Percentiles rank a stretch among this genome's conserved stretches.
These are phyloP conservation scores for Octonoba sinensis DNA, from an alignment of 2,888 invertebrate species.

Conservation along the genomic window DNA sequence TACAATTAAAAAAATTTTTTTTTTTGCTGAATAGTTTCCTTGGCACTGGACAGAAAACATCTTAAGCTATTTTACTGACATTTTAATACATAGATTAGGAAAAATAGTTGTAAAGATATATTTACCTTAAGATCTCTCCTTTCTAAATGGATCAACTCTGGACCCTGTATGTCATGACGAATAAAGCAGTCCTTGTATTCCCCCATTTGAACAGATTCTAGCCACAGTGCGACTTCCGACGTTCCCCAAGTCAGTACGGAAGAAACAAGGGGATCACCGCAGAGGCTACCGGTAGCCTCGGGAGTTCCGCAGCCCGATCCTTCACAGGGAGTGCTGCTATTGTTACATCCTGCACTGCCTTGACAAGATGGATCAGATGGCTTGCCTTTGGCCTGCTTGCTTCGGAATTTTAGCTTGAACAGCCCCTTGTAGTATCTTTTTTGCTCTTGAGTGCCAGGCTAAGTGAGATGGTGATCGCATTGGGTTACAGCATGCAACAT, in stretches of 20 bases:
- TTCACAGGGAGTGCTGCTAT: slow-evolving; percentile 37
- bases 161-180: slow-evolving; percentile 90
- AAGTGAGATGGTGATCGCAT: slow-evolving; percentile 45
- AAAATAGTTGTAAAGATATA: background rate
- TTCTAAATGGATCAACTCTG: slow-evolving; percentile 87
- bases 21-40: no score
- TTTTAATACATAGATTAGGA: background rate
- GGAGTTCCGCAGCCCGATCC: slow-evolving; percentile 64
- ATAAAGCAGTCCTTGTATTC: slow-evolving; percentile 93
- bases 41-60: no score
- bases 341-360: slow-evolving; percentile 8
- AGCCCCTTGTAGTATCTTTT: slow-evolving; percentile 66
- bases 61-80: no score
- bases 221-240: slow-evolving; percentile 90
- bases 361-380: slow-evolving; percentile 29
- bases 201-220: slow-evolving; percentile 87
- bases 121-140: slow-evolving; percentile 76
- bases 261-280: slow-evolving; percentile 33
- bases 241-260: slow-evolving; percentile 81
- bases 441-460: slow-evolving; percentile 67
- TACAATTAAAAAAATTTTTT: no score
- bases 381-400: slow-evolving; percentile 65
- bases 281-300: slow-evolving; percentile 11
- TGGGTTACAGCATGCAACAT: slow-evolving; percentile 50
- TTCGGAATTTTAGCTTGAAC: slow-evolving; percentile 67